Conservation (phyloP, 2,888 invertebrate species). For the Anoncus sp. region DNA sequence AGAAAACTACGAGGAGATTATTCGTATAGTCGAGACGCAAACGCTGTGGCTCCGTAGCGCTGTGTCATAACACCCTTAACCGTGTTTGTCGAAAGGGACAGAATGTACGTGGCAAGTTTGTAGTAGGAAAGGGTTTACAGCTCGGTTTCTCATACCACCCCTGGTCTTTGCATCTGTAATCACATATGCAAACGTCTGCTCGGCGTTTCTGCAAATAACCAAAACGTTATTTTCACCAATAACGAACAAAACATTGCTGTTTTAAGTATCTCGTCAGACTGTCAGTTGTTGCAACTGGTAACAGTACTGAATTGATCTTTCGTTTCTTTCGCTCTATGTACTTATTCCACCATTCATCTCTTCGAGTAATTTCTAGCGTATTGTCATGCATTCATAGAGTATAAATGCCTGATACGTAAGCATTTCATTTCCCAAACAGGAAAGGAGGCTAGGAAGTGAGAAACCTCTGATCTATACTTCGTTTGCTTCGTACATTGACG, state of each 20-base stretch:
- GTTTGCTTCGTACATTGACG: slow-evolving; percentile 64
- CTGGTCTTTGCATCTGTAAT: slow-evolving; percentile 63
- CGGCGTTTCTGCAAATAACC: slow-evolving; percentile 66
- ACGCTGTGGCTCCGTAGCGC: slow-evolving; percentile 66
- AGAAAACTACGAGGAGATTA: slow-evolving; percentile 59
- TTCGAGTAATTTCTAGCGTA: neutral
- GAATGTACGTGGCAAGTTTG: slow-evolving; percentile 62
- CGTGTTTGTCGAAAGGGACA: slow-evolving; percentile 71
- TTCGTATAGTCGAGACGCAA: slow-evolving; percentile 69
- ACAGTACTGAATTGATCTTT: no score
- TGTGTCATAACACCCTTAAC: slow-evolving; percentile 72
- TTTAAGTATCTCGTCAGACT: neutral
- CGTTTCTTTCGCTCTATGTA: no score
- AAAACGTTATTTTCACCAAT: slow-evolving; percentile 53
- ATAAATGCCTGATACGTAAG: neutral
- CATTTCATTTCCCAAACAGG: slow-evolving; percentile 50
- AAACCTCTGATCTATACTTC: slow-evolving; percentile 69
- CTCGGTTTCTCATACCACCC: neutral
- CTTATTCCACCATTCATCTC: neutral
- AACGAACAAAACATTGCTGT: slow-evolving; percentile 30
- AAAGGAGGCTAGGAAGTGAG: slow-evolving; percentile 47
- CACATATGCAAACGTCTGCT: slow-evolving; percentile 28
- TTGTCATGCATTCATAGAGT: neutral
- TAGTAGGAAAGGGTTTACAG: slow-evolving; percentile 10
- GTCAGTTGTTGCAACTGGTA: neutral